Conservation (phyloP, 2,888 invertebrate genomes). For the Noctua janthina region DNA sequence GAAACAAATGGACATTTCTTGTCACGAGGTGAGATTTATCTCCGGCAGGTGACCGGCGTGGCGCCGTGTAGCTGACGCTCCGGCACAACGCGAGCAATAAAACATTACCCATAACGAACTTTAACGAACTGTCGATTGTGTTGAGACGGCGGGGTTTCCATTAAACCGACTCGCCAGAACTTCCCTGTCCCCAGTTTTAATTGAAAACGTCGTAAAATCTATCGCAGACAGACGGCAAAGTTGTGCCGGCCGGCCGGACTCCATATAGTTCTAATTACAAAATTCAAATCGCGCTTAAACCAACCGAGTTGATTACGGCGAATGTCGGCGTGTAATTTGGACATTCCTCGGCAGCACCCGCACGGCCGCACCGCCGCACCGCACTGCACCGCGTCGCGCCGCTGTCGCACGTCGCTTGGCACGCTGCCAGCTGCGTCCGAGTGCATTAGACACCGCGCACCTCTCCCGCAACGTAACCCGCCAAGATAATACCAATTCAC, state of each 20-base stretch:
- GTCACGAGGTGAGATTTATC: slow-evolving; percentile 41
- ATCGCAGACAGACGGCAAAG: slow-evolving; percentile 58
- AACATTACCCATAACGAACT: slow-evolving; percentile 69
- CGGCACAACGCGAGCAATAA: slow-evolving; percentile 56
- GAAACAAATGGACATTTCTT: slow-evolving; percentile 30
- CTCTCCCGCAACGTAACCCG: slow-evolving; percentile 30
- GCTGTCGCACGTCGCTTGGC: slow-evolving; percentile 42
- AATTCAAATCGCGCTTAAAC: slow-evolving; percentile 72
- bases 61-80: slow-evolving; percentile 23
- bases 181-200: slow-evolving; percentile 66
- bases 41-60: slow-evolving; percentile 16
- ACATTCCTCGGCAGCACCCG: slow-evolving; percentile 66
- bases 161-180: slow-evolving; percentile 49
- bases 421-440: slow-evolving; percentile 53
- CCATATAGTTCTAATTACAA: slow-evolving; percentile 73
- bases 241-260: slow-evolving; percentile 48
- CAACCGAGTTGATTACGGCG: slow-evolving; percentile 72
- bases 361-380: slow-evolving; percentile 21
- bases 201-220: slow-evolving; percentile 68
- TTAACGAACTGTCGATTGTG: slow-evolving; percentile 69
- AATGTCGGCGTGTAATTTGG: slow-evolving; percentile 70
- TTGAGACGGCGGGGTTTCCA: slow-evolving; percentile 55
- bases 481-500: slow-evolving; percentile 50
- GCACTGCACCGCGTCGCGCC: slow-evolving; percentile 15
- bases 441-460: slow-evolving; percentile 52